Evolutionary conservation across 2,888 invertebrate genomes (phyloP), one percentile per base, ranked within the genome.

Genomic region (Lasioglossum leucozonium): DNA sequence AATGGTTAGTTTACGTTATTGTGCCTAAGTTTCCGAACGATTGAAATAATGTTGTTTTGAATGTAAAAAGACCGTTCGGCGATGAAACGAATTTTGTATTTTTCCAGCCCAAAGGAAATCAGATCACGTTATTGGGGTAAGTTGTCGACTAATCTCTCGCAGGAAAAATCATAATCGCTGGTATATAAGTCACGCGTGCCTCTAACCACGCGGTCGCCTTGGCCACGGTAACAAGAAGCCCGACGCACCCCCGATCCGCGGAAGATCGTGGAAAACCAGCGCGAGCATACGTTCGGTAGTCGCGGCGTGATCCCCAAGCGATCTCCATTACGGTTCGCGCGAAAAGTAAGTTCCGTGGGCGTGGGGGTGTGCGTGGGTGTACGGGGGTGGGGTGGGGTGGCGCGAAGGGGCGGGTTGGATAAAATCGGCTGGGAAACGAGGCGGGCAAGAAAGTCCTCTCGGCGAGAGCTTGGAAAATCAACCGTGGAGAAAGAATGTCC

Each of bases 381-480:
- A 34, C 11, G 34, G 34, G 34, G 3, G 34, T 2, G 34, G 34
- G 22, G 8, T 8, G 26, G 42, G 8, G 26, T 10, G 37, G n/a
- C 16, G 42, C 55, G 55, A 34, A 3, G 55, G 71, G 26, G 71
- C 26, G 44, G 26, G 71, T 30, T 30, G 62, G 62, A 62, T 62
- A 34, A 34, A 65, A 65, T 65, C 65, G 65, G 65, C 30, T 34
- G 65, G 58, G 40, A 74, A 74, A 58, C 74, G 74, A 58, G 74
- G 74, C 74, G 65, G 65, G 65, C 65, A 67, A 51, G 67, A 69
- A 69, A 42, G 44, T 72, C 67, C 47, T 77, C 47, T 55, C 62
- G 34, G 74, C 58, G 42, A 74, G 65, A 79, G 82, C 72, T 75
- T 47, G 75, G 71, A 51, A 81, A 65, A 69, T 58, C 65, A 51